Conservation (phyloP, 2,888 invertebrate species). For the Caradrina clavipalpis region DNA sequence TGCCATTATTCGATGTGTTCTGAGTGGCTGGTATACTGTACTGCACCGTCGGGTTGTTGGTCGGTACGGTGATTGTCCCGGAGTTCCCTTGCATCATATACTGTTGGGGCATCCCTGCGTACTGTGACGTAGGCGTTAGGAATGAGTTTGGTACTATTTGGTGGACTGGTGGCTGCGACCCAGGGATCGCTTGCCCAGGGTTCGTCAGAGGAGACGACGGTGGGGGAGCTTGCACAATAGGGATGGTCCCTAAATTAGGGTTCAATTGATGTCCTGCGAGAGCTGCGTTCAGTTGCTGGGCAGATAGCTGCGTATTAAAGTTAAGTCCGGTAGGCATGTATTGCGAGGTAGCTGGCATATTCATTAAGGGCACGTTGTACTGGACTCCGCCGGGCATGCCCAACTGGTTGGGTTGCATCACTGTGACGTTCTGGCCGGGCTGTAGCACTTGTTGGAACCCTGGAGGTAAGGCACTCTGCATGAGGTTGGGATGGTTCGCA, state of each 20-base stretch:
- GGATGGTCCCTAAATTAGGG: conserved; percentile 82
- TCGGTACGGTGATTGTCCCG: conserved; percentile 76
- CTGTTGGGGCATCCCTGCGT: conserved; percentile 80
- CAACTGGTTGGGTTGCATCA: conserved; percentile 87
- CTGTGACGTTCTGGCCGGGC: conserved; percentile 85
- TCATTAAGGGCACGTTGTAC: conserved; percentile 86
- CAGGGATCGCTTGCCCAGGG: conserved; percentile 74
- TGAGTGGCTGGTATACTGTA: conserved; percentile 80
- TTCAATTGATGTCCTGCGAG: conserved; percentile 84
- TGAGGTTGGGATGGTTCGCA: conserved; percentile 81
- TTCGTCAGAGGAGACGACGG: conserved; percentile 79
- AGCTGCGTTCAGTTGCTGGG: conserved; percentile 86
- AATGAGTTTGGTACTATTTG: conserved; percentile 83
- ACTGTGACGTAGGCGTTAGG: conserved; percentile 83
- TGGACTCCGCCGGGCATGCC: conserved; percentile 85
- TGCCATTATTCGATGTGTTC: conserved; percentile 77
- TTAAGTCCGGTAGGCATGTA: conserved; percentile 86
- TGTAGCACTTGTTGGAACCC: conserved; percentile 85
- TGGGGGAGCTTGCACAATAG: conserved; percentile 84
- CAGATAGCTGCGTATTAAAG: conserved; percentile 84
- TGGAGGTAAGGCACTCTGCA: conserved; percentile 80
- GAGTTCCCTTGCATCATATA: conserved; percentile 85
- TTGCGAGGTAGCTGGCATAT: conserved; percentile 83
- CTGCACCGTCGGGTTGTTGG: conserved; percentile 80
- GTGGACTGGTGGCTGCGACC: conserved; percentile 79